Conservation (phyloP, 2,888 invertebrate genomes). For the Ptilodon capucinus region DNA sequence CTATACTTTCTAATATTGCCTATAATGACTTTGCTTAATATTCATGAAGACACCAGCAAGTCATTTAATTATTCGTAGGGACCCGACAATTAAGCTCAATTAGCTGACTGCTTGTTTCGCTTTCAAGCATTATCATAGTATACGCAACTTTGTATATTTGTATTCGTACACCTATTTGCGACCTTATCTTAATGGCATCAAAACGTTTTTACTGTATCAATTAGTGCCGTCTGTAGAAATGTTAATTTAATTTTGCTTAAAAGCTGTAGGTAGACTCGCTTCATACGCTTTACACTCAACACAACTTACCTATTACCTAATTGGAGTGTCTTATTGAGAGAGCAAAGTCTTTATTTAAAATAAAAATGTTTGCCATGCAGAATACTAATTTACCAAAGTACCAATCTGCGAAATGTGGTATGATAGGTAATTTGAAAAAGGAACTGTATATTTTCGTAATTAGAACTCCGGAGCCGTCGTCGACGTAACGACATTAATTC, state of each 20-base stretch:
- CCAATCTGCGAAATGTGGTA: too few species aligned
- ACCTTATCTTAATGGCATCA: too few species aligned
- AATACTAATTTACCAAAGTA: too few species aligned
- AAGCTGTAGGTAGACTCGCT: not conserved
- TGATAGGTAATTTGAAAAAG: too few species aligned
- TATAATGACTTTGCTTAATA: too few species aligned
- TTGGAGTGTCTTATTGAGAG: too few species aligned
- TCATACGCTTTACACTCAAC: not conserved
- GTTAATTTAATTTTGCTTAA: not conserved
- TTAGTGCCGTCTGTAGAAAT: not conserved
- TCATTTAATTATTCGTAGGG: constrained; percentile 7
- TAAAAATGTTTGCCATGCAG: too few species aligned
- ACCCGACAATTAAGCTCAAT: constrained; percentile 11
- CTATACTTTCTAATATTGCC: too few species aligned
- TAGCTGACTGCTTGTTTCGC: constrained; percentile 14
- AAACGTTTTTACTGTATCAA: constrained; percentile 1
- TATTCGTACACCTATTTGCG: not conserved
- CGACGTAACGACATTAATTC: constrained; percentile 56
- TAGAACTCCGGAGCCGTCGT: constrained; percentile 42
- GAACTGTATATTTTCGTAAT: constrained; percentile 54
- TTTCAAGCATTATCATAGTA: constrained; percentile 7
- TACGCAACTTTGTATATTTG: not conserved
- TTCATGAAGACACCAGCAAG: constrained; percentile 9
- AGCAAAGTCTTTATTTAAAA: too few species aligned
- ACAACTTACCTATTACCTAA: too few species aligned